Base-by-base conservation (phyloP, 2,797 vertebrate genomes). In the Enteromius unitaeniatus region DNA sequence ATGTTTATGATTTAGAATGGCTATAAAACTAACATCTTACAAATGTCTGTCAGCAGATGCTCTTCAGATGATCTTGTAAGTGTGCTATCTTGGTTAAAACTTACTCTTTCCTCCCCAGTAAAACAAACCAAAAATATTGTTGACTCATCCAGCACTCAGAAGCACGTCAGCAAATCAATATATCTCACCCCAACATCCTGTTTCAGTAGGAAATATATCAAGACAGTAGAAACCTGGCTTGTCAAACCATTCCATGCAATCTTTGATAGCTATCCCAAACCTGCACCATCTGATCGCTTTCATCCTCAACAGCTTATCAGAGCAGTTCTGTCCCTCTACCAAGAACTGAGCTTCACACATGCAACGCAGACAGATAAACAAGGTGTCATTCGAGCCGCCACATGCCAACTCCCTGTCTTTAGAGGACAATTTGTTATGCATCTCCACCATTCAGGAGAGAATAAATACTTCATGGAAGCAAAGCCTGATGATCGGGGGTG, bases 341-440 rank as follows among this genome's bases (percentile, higher is more conserved):
- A 74, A 74, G 45, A 42, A 73, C 65, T 3, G 70, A 51, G 69
- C 58, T 51, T 64, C 28, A 51, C 42, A 40, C 58, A 40, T 0
- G 6, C 21, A 51, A 34, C 0, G 9, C 28, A 65, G 80, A 65
- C 80, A 37, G 62, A 77, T 55, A 83, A 83, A 67, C 81, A 83
- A 58, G 81, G 81, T 83, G 62, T 76, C 6, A 67, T 77, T 77
- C 2, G 34, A 76, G 34, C 60, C 15, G 5, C 47, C 47, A 53
- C 73, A 45, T 55, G 81, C 49, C 62, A 76, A 55, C 73, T 58
- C 62, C 26, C 17, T 28, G 55, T 78, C 75, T 79, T 45, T 37
- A 78, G 70, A 84, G 84, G 82, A 70, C 86, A 88, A 87, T 86
- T 86, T 87, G 84, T 84, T 74, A 86, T 80, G 84, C 79, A 73